Percentiles rank a stretch among this genome's conserved stretches.
Evolutionary conservation across 2,113 vertebrate genomes (phyloP).

Genomic region (Neolamprologus variostigma): DNA sequence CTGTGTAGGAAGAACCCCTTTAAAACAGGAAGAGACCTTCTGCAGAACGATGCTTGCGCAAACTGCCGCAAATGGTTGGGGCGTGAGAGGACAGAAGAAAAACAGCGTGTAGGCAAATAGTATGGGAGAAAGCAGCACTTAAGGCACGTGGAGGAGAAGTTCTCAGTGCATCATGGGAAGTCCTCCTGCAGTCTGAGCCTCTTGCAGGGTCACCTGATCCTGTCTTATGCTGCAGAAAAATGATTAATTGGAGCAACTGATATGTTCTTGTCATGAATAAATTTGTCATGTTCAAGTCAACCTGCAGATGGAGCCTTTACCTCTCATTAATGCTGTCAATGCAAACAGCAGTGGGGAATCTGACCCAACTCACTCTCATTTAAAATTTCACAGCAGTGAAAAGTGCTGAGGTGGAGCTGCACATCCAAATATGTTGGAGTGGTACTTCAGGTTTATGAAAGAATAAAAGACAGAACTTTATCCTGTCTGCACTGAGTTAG

Average conservation of each 20-base stretch:
- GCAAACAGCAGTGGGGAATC: not conserved
- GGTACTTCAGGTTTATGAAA: not conserved
- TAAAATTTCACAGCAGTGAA: not conserved
- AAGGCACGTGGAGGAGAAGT: not conserved
- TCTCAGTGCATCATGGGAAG: fast-evolving
- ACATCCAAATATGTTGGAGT: not conserved
- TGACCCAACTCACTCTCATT: not conserved
- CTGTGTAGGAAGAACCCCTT: not conserved
- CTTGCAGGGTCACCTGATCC: not conserved
- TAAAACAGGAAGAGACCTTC: not conserved
- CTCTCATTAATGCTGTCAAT: not conserved
- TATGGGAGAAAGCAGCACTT: not conserved
- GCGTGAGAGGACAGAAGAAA: not conserved
- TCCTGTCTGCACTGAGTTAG: not conserved
- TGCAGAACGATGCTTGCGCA: not conserved
- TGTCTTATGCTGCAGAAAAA: fast-evolving
- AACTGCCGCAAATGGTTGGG: not conserved
- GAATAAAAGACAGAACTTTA: not conserved
- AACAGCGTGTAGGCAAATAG: not conserved
- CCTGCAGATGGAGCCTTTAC: not conserved
- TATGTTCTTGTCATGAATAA: fast-evolving
- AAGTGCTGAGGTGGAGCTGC: not conserved
- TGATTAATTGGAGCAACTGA: not conserved
- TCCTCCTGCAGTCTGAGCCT: not conserved
- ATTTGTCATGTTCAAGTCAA: not conserved